A percentile compares a stretch with the other conserved stretches of the same genome.
phyloP scores from a whole-genome alignment of 1,140 invertebrate species.

The Harlomillsia oculata region DNA sequence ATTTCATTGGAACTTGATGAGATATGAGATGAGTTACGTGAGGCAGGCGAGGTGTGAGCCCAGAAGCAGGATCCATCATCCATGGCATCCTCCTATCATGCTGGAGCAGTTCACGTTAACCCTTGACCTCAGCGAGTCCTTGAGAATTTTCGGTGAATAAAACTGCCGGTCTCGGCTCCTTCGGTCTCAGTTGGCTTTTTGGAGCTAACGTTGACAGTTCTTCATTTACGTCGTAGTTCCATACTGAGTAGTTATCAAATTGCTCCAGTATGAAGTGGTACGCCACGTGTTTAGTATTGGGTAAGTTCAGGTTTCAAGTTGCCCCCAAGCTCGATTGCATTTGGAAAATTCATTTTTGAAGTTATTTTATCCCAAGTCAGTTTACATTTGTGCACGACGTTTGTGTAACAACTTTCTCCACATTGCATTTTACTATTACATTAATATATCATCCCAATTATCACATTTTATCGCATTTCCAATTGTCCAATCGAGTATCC shows the following conservation, averaged over 20 bases:
- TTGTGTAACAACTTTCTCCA: too few relatives aligned
- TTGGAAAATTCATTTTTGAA: background rate
- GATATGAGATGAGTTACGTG: too few relatives aligned
- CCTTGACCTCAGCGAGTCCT: constrained; percentile 12
- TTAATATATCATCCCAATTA: constrained; percentile 11
- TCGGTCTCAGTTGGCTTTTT: constrained; percentile 27
- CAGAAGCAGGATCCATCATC: too few relatives aligned
- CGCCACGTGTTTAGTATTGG: constrained; percentile 16
- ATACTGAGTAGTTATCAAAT: constrained; percentile 4
- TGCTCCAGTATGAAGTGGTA: constrained; percentile 29
- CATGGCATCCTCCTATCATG: background rate
- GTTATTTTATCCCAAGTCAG: too few relatives aligned
- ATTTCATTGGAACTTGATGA: too few relatives aligned
- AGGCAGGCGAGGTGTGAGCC: too few relatives aligned
- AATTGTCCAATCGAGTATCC: background rate
- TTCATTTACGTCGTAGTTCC: background rate
- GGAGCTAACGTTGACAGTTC: constrained; percentile 9
- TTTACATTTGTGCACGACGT: too few relatives aligned
- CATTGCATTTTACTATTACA: too few relatives aligned
- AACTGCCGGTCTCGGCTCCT: background rate
- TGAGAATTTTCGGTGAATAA: constrained; percentile 18
- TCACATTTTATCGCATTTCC: background rate
- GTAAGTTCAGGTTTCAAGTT: constrained; percentile 24
- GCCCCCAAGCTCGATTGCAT: background rate
- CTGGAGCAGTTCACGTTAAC: background rate